Evolutionary conservation across 2,888 invertebrate genomes (phyloP).

Genomic region (Andrena fulva): DNA sequence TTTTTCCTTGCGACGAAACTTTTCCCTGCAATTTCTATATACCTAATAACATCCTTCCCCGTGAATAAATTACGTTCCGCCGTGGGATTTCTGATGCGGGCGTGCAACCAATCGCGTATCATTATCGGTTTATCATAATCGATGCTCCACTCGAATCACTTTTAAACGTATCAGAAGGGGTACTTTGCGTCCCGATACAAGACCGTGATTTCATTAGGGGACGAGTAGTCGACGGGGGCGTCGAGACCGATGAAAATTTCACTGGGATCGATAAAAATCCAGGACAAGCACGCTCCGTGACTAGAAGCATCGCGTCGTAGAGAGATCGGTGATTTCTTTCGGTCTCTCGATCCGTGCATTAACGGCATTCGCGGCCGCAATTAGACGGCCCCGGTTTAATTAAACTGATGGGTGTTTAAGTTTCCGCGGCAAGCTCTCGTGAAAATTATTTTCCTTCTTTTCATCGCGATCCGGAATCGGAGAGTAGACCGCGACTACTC

Average conservation of each 20-base stretch:
- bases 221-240: neutral
- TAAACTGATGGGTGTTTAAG: conserved; percentile 34
- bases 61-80: neutral
- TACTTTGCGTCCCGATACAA: no score
- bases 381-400: conserved; percentile 26
- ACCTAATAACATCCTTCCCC: neutral
- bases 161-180: neutral
- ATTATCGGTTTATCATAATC: conserved; percentile 2
- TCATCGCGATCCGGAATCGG: conserved; percentile 17
- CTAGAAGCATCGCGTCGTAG: neutral
- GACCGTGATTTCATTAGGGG: neutral
- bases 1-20: neutral
- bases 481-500: neutral
- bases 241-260: neutral
- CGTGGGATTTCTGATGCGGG: neutral
- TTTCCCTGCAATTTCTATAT: neutral
- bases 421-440: conserved; percentile 24
- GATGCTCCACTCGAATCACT: neutral
- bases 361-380: conserved; percentile 11
- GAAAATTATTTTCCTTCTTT: conserved; percentile 33
- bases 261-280: neutral
- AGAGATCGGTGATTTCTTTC: neutral
- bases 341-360: conserved; percentile 11
- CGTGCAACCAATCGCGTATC: neutral
- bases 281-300: neutral